Percentiles rank a stretch among this genome's conserved stretches.
Conservation (phyloP, 2,797 vertebrate species). For the Danio jaintianensis region DNA sequence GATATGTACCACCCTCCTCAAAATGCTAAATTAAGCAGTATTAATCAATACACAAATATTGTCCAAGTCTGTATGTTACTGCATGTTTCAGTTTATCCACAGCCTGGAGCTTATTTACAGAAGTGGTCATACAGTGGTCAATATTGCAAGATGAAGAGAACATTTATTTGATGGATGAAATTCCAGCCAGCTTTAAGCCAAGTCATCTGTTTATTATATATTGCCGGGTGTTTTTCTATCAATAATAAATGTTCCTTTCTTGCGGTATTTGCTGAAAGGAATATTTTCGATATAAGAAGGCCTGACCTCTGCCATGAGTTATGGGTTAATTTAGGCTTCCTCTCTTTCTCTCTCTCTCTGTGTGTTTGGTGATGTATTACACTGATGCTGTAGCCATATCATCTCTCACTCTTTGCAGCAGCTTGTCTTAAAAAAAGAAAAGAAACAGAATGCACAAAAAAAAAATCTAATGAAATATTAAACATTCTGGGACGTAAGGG, state of each 20-base stretch:
- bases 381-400: background rate
- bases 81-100: background rate
- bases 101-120: background rate
- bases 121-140: conserved; percentile 26
- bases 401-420: conserved; percentile 18
- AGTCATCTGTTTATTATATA: conserved; percentile 43
- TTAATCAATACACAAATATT: background rate
- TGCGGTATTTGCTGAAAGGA: conserved; percentile 38
- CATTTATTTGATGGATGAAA: conserved; percentile 27
- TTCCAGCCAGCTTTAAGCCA: conserved; percentile 40
- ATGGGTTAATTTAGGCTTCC: conserved; percentile 48
- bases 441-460: background rate
- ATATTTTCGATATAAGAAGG: conserved; percentile 27
- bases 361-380: conserved; percentile 1
- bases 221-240: conserved; percentile 29
- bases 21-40: conserved; percentile 1
- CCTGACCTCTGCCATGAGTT: conserved; percentile 36
- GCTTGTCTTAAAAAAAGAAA: background rate
- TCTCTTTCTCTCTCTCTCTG: background rate
- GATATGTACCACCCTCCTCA: background rate
- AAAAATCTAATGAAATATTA: conserved; percentile 28
- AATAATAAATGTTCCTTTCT: conserved; percentile 47
- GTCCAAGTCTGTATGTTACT: background rate
- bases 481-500: conserved; percentile 16
- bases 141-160: conserved; percentile 25